These are phyloP conservation scores for Drosophila lutescens DNA, from an alignment of 2,888 invertebrate genomes.

Conservation along the genomic window DNA sequence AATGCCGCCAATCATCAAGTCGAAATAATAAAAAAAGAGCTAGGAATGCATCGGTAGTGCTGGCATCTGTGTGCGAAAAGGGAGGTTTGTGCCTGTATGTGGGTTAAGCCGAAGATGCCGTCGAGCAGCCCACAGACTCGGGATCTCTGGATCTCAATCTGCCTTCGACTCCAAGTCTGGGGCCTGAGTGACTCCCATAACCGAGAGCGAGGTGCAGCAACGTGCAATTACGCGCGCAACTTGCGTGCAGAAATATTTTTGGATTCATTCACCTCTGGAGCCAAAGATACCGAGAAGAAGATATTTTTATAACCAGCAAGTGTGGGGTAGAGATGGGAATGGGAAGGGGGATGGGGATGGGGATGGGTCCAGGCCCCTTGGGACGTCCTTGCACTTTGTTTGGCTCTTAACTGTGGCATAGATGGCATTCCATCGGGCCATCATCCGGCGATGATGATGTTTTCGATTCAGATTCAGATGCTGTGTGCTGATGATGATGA, in stretches of 20 bases:
- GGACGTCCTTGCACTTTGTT: slow-evolving; percentile 54
- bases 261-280: slow-evolving; percentile 65
- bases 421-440: slow-evolving; percentile 40
- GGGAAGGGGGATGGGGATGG: neutral
- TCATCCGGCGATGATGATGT: slow-evolving; percentile 31
- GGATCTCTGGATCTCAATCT: slow-evolving; percentile 38
- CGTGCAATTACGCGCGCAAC: slow-evolving; percentile 64
- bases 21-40: slow-evolving; percentile 39
- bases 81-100: slow-evolving; percentile 36
- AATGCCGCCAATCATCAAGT: slow-evolving; percentile 61
- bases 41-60: slow-evolving; percentile 45
- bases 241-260: slow-evolving; percentile 69
- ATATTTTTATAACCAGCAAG: slow-evolving; percentile 38
- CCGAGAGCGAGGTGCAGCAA: slow-evolving; percentile 43
- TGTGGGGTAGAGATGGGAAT: slow-evolving; percentile 1
- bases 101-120: slow-evolving; percentile 50
- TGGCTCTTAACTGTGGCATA: slow-evolving; percentile 47
- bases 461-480: slow-evolving; percentile 16
- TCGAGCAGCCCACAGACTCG: slow-evolving; percentile 39
- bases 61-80: slow-evolving; percentile 18
- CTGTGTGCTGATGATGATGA: slow-evolving; percentile 7
- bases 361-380: slow-evolving; percentile 20
- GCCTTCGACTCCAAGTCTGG: slow-evolving; percentile 24
- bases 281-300: slow-evolving; percentile 37
- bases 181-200: slow-evolving; percentile 34